Evolutionary conservation across 2,113 vertebrate species (phyloP), one percentile per base, ranked within the genome.

Genomic region (Percina caprodes): DNA sequence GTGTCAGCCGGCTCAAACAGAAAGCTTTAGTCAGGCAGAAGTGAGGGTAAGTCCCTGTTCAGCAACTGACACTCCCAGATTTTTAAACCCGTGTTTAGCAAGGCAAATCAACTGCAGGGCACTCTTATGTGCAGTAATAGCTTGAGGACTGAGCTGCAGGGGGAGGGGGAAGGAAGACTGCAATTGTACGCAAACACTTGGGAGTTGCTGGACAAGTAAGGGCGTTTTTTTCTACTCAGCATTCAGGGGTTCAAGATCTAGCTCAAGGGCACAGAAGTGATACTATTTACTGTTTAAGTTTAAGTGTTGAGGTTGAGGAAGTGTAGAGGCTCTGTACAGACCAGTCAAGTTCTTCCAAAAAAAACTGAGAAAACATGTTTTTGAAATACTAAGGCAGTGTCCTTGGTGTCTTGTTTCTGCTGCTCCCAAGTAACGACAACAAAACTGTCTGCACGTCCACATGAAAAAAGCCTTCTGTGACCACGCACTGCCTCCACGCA

Each of bases 71-170:
- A 86, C 79, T 51, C 73, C 69, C 48, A 67, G 35, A 49, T 26
- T 81, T 83, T 79, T 65, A 83, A 84, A 87, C 86, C 80, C 84
- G 60, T 87, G 80, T 92, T 91, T 91, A 89, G 79, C 79, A 79
- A 89, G 51, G 62, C 89, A 90, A 90, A 91, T 89, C 54, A 18
- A 9, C 71, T 63, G 46, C 42, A 61, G 26, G 6, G 51, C 33
- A 9, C 14, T 52, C 35, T 3, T 77, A 72, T 79, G 84, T 59
- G 68, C 75, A 69, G 68, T 33, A 13, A 12, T 18, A 24, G 65
- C 62, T n/a, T 0, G 0, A 56, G 58, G 52, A 52, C 54, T 21
- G 79, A 78, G 63, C 1, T 8, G 23, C 30, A 21, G 35, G 56
- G 39, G 71, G 79, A 62, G 55, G 8, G 73, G 18, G 19, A 21